Conservation (phyloP, 2,797 vertebrate species). For the Chanos chanos region DNA sequence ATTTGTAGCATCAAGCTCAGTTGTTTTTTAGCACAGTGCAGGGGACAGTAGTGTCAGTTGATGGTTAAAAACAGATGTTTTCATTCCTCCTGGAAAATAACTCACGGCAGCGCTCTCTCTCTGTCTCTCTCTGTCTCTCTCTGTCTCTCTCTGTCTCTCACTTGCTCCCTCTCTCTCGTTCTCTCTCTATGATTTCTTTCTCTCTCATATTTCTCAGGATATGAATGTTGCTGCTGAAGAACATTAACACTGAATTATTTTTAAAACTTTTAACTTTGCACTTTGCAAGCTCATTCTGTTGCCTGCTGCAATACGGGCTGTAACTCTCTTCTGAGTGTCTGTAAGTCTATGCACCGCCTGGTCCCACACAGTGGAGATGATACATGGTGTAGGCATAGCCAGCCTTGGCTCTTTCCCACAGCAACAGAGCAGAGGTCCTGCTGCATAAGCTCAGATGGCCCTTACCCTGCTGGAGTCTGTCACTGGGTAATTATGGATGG, state of each 20-base stretch:
- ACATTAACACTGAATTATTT: constrained; percentile 12
- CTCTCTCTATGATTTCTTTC: too few species aligned
- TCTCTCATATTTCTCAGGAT: too few species aligned
- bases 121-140: constrained; percentile 9
- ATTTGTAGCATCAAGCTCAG: constrained; percentile 21
- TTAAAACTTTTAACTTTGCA: constrained; percentile 11
- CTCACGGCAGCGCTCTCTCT: constrained; percentile 5
- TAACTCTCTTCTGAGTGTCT: not conserved
- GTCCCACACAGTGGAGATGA: constrained; percentile 14
- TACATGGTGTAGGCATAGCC: constrained; percentile 6
- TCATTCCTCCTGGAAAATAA: constrained; percentile 11
- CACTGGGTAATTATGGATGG: constrained; percentile 14
- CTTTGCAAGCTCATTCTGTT: constrained; percentile 11
- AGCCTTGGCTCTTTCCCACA: constrained; percentile 20
- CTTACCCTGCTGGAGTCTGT: not conserved
- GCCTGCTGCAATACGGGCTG: constrained; percentile 10
- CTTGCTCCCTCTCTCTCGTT: too few species aligned
- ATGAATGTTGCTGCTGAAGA: too few species aligned
- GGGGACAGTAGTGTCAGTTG: constrained; percentile 21
- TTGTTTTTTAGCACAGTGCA: constrained; percentile 32
- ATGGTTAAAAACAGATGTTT: constrained; percentile 27
- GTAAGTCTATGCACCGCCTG: constrained; percentile 9
- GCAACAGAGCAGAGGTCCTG: constrained; percentile 4
- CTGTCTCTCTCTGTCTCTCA: not conserved
- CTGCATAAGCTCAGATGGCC: not conserved